Evolutionary conservation across 2,113 vertebrate species (phyloP).

Genomic region (Crotalus tigris): DNA sequence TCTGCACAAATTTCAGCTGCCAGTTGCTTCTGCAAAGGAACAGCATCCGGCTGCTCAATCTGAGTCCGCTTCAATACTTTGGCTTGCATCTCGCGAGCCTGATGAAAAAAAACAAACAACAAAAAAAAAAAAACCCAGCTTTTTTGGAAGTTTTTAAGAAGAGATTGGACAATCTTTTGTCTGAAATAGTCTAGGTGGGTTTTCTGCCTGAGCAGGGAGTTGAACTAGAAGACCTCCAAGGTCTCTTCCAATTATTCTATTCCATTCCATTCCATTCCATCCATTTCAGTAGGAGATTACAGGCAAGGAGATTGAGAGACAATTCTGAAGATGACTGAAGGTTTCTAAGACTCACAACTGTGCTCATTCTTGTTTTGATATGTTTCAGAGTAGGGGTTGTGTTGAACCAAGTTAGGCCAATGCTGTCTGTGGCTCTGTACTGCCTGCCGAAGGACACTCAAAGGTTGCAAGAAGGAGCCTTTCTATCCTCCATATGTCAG

Average conservation of each 20-base stretch:
- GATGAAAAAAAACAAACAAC: slow-evolving; percentile 3
- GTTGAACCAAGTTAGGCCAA: neutral
- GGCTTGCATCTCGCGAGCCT: slow-evolving; percentile 92
- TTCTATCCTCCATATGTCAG: neutral
- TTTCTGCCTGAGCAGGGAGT: too few relatives aligned
- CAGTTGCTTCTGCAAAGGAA: slow-evolving; percentile 86
- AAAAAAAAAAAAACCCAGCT: neutral
- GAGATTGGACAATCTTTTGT: too few relatives aligned
- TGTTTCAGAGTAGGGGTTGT: neutral
- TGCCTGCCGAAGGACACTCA: neutral
- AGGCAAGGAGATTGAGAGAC: neutral
- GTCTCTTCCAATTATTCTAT: too few relatives aligned
- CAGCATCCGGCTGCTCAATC: slow-evolving; percentile 87
- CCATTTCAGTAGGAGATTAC: neutral
- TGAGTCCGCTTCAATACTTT: slow-evolving; percentile 90
- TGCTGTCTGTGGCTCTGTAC: neutral
- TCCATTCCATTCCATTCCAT: too few relatives aligned
- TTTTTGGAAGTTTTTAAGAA: neutral
- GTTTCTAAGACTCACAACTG: neutral
- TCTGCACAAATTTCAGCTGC: slow-evolving; percentile 93
- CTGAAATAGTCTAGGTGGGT: too few relatives aligned
- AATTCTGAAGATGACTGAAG: neutral
- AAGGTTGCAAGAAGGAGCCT: neutral
- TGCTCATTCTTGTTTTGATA: neutral
- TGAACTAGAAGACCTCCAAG: too few relatives aligned